Base-by-base conservation (phyloP, 2,888 invertebrate species). In the Oxycera nigricornis region DNA sequence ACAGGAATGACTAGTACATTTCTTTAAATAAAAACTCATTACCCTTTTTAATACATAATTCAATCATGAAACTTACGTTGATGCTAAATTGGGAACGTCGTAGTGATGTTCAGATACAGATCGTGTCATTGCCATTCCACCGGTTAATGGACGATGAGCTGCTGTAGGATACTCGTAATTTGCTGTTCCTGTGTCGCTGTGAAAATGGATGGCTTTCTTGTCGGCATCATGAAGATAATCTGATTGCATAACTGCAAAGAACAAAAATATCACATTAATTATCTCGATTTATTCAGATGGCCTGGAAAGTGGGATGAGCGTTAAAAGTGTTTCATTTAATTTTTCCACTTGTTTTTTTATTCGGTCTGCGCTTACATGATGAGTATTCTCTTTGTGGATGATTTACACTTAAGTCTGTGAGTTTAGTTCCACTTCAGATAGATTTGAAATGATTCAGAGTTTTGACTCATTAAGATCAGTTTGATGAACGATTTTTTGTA, bases 171-270 rank as follows among this genome's bases (percentile, higher is more conserved):
- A 94, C 83, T 94, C 94, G 86, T 94, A 94, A 84, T 93, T 91
- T 73, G 91, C 91, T 75, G 91, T 91, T 11, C 90, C 89, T 20
- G 91, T 81, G 78, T 83, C 84, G 76, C 82, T 82, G 79, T 83
- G 96, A 80, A 83, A 81, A 75, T 82, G 82, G 78, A 83, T 83
- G 76, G 92, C 91, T 84, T 95, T 94, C 86, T 95, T 95, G 86
- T 94, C 94, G 79, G 92, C 91, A 75, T 94, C 93, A 75, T 92
- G 93, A 83, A 92, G 94, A 86, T 93, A 94, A 86, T 94, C 94
- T 65, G 94, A 93, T 88, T 94, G 94, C 86, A 94, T 94, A 86
- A 94, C 95, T 95, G 87, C 86, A 85, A 77, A 57, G 31, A 62
- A 35, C 3, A 24, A 65, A 65, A 31, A 41, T 20, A 70, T 9